phyloP scores from a whole-genome alignment of 2,797 vertebrate species.

The Epinephelus coioides region DNA sequence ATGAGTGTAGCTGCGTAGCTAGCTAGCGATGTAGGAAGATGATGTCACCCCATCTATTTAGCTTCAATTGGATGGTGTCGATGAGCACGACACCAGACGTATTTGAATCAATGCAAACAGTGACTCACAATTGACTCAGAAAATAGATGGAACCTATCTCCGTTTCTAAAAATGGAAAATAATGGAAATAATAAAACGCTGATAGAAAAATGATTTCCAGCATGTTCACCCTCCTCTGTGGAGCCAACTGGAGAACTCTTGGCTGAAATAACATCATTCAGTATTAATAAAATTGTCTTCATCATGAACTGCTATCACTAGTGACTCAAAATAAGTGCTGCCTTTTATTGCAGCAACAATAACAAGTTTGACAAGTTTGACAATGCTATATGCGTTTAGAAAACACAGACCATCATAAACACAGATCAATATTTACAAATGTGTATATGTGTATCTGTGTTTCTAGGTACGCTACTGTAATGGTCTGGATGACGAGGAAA shows the following conservation, averaged over 20 bases:
- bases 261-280: neutral
- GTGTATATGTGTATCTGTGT: slow-evolving; percentile 19
- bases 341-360: neutral
- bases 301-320: neutral
- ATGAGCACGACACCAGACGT: neutral
- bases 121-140: too few relatives aligned
- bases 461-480: slow-evolving; percentile 96
- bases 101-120: neutral
- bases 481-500: slow-evolving; percentile 97
- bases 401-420: neutral
- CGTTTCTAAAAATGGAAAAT: slow-evolving; percentile 2
- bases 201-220: slow-evolving; percentile 5
- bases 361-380: too few relatives aligned
- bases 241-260: neutral
- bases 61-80: neutral
- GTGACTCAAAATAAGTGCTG: neutral
- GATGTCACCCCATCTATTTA: neutral
- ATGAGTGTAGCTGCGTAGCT: neutral
- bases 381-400: too few relatives aligned
- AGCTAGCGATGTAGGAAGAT: neutral
- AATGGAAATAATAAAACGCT: neutral
- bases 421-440: neutral
- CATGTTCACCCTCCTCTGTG: too few relatives aligned
- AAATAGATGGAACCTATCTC: too few relatives aligned
- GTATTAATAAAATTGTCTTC: neutral